Evolutionary conservation across 2,113 vertebrate species (phyloP), one percentile per base, ranked within the genome.

Genomic region (Hymenochirus boettgeri): DNA sequence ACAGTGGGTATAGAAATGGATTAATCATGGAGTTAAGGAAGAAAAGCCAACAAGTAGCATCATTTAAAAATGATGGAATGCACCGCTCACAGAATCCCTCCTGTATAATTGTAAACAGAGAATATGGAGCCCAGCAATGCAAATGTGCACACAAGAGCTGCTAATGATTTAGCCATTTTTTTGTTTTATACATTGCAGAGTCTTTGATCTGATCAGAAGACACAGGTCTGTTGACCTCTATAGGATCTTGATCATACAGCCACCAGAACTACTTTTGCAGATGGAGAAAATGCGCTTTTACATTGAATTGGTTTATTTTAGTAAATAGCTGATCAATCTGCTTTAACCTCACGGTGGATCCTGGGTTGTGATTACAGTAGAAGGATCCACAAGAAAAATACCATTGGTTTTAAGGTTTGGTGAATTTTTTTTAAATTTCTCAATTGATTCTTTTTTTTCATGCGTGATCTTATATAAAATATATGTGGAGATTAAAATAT

Each of bases 141-240:
- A 67, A 67, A 67, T 6, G 64, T 67, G n/a, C 64, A 27, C 3
- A 67, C 64, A 67, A 67, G 64, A 27, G 59, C 12, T 11, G 83
- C 82, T 56, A 88, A 74, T 25, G 84, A 88, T 80, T 86, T 88
- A 61, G 86, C 85, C 45, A 86, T 82, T 77, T 85, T 85, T 76
- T 81, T 88, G 69, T 88, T 70, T 83, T 84, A 74, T 84, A 83
- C 67, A 73, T 71, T 1, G 73, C 61, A 10, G 64, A 50, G 24
- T 67, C 27, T 59, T 59, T 51, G 12, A 37, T 26, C 27, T 11
- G 13, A 45, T 64, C 51, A 13, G 26, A n/a, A 1, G 18, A 2
- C 5, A 10, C 7, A 9, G 0, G 3, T 22, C 24, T 27, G 9
- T 29, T 54, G 12, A 7, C 3, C 11, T 5, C 21, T 22, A 3